Evolutionary conservation across 2,888 invertebrate species (phyloP).

Genomic region (Lycocerus yunnanus): DNA sequence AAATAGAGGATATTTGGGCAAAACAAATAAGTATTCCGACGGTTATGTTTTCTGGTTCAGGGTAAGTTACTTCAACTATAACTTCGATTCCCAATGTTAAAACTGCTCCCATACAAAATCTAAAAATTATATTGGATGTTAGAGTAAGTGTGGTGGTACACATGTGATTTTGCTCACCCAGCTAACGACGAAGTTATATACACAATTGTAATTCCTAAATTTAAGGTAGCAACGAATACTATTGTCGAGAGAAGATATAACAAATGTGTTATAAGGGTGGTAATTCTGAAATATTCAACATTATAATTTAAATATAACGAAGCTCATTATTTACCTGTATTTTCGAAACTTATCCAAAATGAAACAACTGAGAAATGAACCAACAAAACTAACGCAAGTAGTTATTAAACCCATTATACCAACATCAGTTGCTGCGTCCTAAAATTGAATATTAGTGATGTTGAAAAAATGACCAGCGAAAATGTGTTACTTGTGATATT

Average conservation of each 20-base stretch:
- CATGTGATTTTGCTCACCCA: not conserved
- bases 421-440: not conserved
- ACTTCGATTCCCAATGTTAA: slow-evolving; percentile 93
- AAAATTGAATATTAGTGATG: not conserved
- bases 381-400: not conserved
- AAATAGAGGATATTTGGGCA: slow-evolving; percentile 81
- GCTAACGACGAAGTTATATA: not conserved
- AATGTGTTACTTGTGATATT: too few species aligned
- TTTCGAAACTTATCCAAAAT: not conserved
- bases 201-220: not conserved
- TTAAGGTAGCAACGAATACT: not conserved
- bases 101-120: too few species aligned
- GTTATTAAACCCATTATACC: not conserved
- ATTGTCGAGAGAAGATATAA: not conserved
- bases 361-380: not conserved
- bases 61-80: slow-evolving; percentile 95
- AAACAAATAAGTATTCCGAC: slow-evolving; percentile 93
- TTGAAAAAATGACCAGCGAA: too few species aligned
- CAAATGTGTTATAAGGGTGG: not conserved
- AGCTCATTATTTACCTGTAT: not conserved
- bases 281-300: not conserved
- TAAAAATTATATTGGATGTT: too few species aligned
- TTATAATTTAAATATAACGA: too few species aligned
- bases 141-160: too few species aligned
- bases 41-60: slow-evolving; percentile 97